phyloP scores from a whole-genome alignment of 2,113 vertebrate genomes.

The Tympanuchus pallidicinctus region DNA sequence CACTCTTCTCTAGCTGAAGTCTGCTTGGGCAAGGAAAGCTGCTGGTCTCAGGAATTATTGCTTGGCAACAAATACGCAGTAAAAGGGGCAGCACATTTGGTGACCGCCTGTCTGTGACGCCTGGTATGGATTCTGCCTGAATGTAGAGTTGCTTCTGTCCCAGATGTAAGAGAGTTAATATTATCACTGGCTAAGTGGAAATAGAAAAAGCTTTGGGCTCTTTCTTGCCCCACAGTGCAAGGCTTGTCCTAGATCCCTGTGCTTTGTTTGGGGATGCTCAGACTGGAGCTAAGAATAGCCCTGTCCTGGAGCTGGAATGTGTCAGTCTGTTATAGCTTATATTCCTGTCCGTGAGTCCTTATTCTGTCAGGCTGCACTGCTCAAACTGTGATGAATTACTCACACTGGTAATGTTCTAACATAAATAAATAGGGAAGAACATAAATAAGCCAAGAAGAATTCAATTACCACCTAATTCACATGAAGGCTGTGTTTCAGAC shows the following conservation, averaged over 20 bases:
- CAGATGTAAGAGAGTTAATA: neutral
- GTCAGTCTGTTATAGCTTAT: neutral
- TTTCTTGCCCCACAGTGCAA: neutral
- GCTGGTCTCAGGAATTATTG: fast-evolving
- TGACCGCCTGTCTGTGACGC: neutral
- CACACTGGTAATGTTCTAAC: neutral
- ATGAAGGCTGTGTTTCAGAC: neutral
- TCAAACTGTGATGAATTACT: neutral
- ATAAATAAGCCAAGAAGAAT: neutral
- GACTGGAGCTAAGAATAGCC: neutral
- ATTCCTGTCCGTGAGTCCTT: neutral
- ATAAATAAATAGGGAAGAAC: neutral
- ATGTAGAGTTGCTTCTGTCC: neutral
- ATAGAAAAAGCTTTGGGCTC: neutral
- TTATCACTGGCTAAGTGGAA: neutral
- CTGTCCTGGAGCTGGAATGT: neutral
- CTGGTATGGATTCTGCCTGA: neutral
- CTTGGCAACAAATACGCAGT: neutral
- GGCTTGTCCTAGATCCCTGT: neutral
- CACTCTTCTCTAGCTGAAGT: neutral
- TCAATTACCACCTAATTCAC: neutral
- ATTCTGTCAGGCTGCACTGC: neutral
- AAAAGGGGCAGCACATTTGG: fast-evolving
- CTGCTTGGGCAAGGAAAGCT: neutral
- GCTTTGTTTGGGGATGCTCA: neutral